Evolutionary conservation across 2,888 invertebrate genomes (phyloP).

Genomic region (Saturnia pavonia): DNA sequence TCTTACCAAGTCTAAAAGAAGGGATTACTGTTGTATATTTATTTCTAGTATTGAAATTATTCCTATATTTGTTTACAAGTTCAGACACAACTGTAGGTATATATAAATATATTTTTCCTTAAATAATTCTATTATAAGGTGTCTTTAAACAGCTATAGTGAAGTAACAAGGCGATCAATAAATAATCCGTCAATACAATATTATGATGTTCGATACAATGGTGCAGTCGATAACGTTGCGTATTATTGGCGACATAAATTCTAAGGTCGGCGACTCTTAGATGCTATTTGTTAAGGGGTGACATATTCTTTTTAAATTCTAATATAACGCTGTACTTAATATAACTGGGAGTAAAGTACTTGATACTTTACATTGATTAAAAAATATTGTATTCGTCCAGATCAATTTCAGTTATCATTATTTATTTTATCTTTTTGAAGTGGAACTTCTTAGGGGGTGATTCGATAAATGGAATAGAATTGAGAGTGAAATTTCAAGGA

Average conservation of each 20-base stretch:
- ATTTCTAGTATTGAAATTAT: too few species aligned
- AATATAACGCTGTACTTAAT: conserved; percentile 22
- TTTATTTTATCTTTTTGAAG: neutral
- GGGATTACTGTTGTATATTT: too few species aligned
- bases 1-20: too few species aligned
- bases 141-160: conserved; percentile 7
- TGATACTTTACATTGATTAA: conserved; percentile 40
- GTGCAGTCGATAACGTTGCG: conserved; percentile 51
- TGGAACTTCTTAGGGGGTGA: too few species aligned
- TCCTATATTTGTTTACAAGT: neutral
- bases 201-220: conserved; percentile 68
- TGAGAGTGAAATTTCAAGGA: too few species aligned
- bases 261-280: conserved; percentile 41
- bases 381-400: neutral
- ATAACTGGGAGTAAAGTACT: conserved; percentile 30
- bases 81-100: neutral
- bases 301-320: conserved; percentile 36
- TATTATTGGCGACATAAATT: conserved; percentile 75
- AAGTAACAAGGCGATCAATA: conserved; percentile 43
- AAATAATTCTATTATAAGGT: neutral
- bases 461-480: too few species aligned
- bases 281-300: conserved; percentile 63
- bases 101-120: neutral
- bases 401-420: neutral
- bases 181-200: conserved; percentile 72